Base-by-base conservation (phyloP, 2,888 invertebrate species). In the Campaea margaritaria region DNA sequence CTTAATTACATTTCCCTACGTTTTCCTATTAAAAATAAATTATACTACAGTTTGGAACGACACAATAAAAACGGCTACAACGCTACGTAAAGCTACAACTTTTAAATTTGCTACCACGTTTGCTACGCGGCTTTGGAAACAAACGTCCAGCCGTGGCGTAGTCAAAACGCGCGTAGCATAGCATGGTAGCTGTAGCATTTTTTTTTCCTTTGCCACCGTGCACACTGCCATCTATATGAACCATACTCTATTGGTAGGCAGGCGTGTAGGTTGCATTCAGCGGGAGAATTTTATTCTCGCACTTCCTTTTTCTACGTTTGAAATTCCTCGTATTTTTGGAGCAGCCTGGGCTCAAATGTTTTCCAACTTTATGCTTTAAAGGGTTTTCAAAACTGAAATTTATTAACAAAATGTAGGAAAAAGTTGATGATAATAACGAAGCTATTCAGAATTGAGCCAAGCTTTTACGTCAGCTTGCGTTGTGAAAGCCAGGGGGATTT, bases 141-240 rank as follows among this genome's bases (percentile, higher is more conserved):
- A 44, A 47, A 42, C 41, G 42, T 58, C 49, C 47, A 31, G 31
- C 31, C 31, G 8, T 31, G 9, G 31, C 8, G 34, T 34, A 58
- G 41, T 42, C n/a, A 51, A 42, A 11, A 11, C 34, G 45, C 38
- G 43, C n/a, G 51, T 7, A 42, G 41, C 36, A 47, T 16, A 42
- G 47, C 42, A 11, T 27, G 21, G 16, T 21, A 16, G 16, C 50
- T 60, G 58, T 55, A 59, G 54, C 10, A 11, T 34, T n/a, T 55
- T 60, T 65, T 62, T 53, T 57, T 56, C 14, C 21, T 36, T 44
- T 56, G 31, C 31, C 31, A 9, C 31, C 15, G 39, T 14, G 42
- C 21, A 21, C 28, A n/a, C 38, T 34, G 42, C 15, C 21, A 16
- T 42, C 14, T 28, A 13, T 21, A n/a, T 43, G 13, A 42, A 21